These are phyloP conservation scores for Ylistrum balloti DNA, from an alignment of 1,140 invertebrate species.

Conservation along the genomic window DNA sequence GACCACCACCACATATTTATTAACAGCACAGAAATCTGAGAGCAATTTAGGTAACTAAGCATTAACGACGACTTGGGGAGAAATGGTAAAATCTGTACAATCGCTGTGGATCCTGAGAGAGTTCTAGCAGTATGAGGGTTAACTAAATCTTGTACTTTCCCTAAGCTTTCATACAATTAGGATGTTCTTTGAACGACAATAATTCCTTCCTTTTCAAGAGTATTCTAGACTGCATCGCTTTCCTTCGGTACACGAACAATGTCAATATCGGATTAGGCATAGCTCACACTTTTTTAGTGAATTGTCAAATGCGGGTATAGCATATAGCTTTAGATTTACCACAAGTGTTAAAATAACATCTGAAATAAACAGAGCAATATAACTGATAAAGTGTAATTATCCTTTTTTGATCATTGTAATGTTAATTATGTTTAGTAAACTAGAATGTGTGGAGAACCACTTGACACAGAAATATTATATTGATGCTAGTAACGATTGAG, in stretches of 20 bases:
- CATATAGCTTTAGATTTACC: background rate
- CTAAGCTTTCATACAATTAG: background rate
- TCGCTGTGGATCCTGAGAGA: background rate
- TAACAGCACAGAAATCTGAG: background rate
- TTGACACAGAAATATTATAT: background rate
- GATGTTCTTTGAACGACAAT: background rate
- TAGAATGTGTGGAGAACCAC: background rate
- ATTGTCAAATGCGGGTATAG: background rate
- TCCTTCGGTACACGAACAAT: background rate
- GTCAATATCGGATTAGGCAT: background rate
- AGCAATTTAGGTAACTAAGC: background rate
- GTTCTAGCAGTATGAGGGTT: background rate
- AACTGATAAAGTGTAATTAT: too few species aligned
- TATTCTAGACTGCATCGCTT: background rate
- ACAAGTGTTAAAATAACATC: background rate
- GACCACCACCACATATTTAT: background rate
- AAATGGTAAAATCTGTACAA: background rate
- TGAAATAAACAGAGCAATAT: background rate
- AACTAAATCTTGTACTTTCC: conserved; percentile 7
- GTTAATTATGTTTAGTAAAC: too few species aligned
- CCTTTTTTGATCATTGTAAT: too few species aligned
- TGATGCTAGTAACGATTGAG: too few species aligned
- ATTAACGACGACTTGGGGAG: background rate
- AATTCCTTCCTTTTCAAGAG: background rate
- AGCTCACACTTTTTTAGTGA: background rate